Base-by-base conservation (phyloP, 1,140 invertebrate species). In the Trichomalopsis sarcophagae region DNA sequence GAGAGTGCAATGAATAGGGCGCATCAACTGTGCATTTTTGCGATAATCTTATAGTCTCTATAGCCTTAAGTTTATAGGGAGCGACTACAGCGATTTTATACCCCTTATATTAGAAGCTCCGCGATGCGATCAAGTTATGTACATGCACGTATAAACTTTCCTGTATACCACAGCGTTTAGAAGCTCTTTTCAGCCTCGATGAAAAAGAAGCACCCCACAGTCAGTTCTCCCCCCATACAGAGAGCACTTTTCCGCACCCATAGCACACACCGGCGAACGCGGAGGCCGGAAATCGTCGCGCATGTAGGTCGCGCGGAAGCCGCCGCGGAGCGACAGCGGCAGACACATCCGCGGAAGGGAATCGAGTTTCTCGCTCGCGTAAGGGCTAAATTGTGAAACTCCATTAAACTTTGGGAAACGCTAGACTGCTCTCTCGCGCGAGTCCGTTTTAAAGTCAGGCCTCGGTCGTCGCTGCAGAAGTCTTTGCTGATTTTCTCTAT, bases 391-490 rank as follows among this genome's bases (percentile, higher is more conserved):
- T 80, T 75, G 77, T 71, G 68, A 80, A 84, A 85, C 79, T 76
- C 84, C 73, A 77, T 81, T 76, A 78, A 85, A 85, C 80, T 85
- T 82, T 82, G 82, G 55, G 75, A 50, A 79, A 84, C 62, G 75
- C 66, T 27, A 71, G 44, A 55, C 68, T 44, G 7, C 36, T 33
- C 21, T 40, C 27, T 27, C 33, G 6, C 73, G 3, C 69, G 69
- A 2, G 9, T 27, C 23, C 11, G 4, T 71, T 71, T 33, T 69
- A n/a, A 27, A 30, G 66, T 69, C 27, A 69, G 7, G n/a, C 23
- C 9, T 27, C 23, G 66, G 6, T 7, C 0, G 66, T 27, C 7
- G 33, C 71, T 17, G 71, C 30, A 27, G 33, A 3, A 9, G 10
- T 23, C 30, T 17, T 44, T 5, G 55, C 14, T 62, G 17, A 21